Conservation (phyloP, 2,797 vertebrate species). For the Hippoglossus hippoglossus region DNA sequence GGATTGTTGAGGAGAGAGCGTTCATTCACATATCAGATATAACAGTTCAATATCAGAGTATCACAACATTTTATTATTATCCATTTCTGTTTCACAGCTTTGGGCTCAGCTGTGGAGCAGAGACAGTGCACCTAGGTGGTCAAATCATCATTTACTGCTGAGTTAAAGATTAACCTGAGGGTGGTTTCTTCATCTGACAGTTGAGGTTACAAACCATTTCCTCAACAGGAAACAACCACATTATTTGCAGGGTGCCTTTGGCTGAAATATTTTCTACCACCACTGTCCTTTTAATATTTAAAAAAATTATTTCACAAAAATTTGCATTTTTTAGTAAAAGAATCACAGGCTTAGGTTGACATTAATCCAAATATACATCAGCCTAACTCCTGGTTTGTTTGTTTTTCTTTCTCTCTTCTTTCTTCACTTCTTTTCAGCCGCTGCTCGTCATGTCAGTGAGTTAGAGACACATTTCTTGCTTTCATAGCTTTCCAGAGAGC, state of each 20-base stretch:
- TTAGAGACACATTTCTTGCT: too few species aligned
- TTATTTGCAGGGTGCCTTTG: background rate
- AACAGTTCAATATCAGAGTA: background rate
- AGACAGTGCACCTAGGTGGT: background rate
- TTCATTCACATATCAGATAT: constrained; percentile 22
- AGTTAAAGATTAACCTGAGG: constrained; percentile 39
- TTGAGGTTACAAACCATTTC: constrained; percentile 47
- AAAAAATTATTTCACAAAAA: too few species aligned
- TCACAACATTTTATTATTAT: background rate
- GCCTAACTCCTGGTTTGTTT: too few species aligned
- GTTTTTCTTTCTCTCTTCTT: too few species aligned
- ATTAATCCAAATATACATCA: too few species aligned
- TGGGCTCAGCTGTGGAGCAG: background rate
- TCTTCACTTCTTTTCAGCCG: too few species aligned
- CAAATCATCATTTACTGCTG: constrained; percentile 7
- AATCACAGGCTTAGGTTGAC: too few species aligned
- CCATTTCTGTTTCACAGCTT: background rate
- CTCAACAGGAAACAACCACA: constrained; percentile 62
- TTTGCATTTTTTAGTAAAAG: too few species aligned
- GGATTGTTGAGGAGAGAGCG: constrained; percentile 20
- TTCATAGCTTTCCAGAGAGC: too few species aligned
- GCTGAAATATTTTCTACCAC: background rate
- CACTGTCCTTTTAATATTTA: background rate
- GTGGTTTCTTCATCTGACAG: constrained; percentile 35
- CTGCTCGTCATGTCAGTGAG: too few species aligned